Evolutionary conservation across 2,888 invertebrate genomes (phyloP).

Genomic region (Diaprepes abbreviatus): DNA sequence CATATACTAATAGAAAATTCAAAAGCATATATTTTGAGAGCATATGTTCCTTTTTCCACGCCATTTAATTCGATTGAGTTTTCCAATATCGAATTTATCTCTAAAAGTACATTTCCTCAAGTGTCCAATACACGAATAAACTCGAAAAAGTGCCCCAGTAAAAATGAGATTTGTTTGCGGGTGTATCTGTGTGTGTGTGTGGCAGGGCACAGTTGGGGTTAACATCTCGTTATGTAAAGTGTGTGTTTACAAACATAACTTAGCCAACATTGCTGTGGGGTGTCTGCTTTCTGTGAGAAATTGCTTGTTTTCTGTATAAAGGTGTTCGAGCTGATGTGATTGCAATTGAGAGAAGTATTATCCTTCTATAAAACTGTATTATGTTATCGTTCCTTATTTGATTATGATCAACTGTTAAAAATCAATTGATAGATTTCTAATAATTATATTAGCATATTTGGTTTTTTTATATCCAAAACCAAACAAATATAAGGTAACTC

Average conservation of each 20-base stretch:
- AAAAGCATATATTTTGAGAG: not conserved
- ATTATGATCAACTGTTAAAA: too few relatives aligned
- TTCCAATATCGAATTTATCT: constrained; percentile 38
- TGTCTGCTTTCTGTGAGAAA: constrained; percentile 10
- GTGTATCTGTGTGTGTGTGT: constrained; percentile 31
- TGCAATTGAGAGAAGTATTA: not conserved
- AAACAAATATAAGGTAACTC: too few relatives aligned
- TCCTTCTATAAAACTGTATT: too few relatives aligned
- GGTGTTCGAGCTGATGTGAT: not conserved
- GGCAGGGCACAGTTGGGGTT: constrained; percentile 62
- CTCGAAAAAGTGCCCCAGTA: constrained; percentile 38
- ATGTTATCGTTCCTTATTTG: too few relatives aligned
- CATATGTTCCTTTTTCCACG: constrained; percentile 26
- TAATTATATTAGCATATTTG: too few relatives aligned
- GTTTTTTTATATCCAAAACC: too few relatives aligned
- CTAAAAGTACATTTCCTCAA: constrained; percentile 34
- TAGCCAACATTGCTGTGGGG: constrained; percentile 18
- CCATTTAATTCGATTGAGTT: constrained; percentile 34
- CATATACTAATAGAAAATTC: not conserved
- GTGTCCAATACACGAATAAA: constrained; percentile 35
- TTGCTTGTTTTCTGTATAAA: constrained; percentile 1
- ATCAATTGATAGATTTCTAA: too few relatives aligned
- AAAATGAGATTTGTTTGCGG: constrained; percentile 51
- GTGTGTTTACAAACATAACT: constrained; percentile 67
- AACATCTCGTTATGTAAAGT: constrained; percentile 68